Evolutionary conservation across 1,140 invertebrate species (phyloP).

Genomic region (Pogonus chalceus): DNA sequence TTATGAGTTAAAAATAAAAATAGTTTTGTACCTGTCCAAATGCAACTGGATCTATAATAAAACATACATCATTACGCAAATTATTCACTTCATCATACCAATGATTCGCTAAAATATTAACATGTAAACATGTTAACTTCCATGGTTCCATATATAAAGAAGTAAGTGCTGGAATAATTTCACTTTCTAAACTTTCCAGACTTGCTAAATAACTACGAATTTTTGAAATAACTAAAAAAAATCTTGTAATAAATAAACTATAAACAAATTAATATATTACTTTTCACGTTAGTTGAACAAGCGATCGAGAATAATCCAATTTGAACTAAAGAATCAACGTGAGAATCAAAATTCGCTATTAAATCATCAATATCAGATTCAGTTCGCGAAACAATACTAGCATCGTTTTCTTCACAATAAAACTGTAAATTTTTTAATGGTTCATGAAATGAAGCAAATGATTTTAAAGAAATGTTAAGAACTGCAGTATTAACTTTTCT

Average conservation of each 20-base stretch:
- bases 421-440: conserved; percentile 20
- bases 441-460: conserved; percentile 21
- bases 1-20: neutral
- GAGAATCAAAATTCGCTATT: conserved; percentile 51
- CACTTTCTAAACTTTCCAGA: conserved; percentile 52
- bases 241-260: conserved; percentile 9
- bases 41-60: conserved; percentile 54
- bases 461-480: conserved; percentile 22
- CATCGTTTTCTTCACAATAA: conserved; percentile 19
- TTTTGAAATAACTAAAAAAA: conserved; percentile 43
- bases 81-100: conserved; percentile 48
- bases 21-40: conserved; percentile 45
- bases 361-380: conserved; percentile 21
- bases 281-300: conserved; percentile 44
- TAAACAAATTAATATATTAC: conserved; percentile 10
- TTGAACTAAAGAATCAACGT: conserved; percentile 51
- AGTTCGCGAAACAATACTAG: conserved; percentile 2
- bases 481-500: conserved; percentile 27
- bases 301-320: conserved; percentile 58
- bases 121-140: conserved; percentile 34
- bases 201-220: conserved; percentile 52
- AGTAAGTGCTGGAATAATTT: conserved; percentile 48
- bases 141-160: conserved; percentile 35
- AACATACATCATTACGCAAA: conserved; percentile 44
- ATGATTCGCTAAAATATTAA: conserved; percentile 40